Percentiles rank a stretch among this genome's conserved stretches.
Evolutionary conservation across 2,888 invertebrate species (phyloP).

Genomic region (Spilarctia lutea): DNA sequence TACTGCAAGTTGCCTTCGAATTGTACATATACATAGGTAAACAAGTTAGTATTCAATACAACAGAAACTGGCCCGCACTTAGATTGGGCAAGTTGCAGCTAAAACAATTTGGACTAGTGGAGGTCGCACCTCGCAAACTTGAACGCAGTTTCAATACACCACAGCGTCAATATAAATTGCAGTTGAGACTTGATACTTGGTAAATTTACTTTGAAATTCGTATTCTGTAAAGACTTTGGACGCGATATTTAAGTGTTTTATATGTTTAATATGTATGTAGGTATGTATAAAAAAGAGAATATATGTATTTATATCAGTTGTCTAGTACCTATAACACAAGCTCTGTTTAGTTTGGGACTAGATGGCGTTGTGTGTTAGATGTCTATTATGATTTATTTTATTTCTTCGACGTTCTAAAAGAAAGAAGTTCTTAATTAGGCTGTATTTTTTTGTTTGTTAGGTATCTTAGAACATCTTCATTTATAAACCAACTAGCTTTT

Average conservation of each 20-base stretch:
- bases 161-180: conserved; percentile 32
- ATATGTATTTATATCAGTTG: too few species aligned
- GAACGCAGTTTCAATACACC: conserved; percentile 37
- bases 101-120: conserved; percentile 47
- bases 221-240: neutral
- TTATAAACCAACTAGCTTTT: neutral
- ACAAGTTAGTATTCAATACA: conserved; percentile 46
- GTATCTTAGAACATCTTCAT: neutral
- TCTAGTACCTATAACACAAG: too few species aligned
- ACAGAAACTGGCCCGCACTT: conserved; percentile 47
- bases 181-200: conserved; percentile 13
- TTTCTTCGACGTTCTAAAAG: neutral
- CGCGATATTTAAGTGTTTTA: too few species aligned
- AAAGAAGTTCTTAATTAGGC: neutral
- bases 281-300: too few species aligned
- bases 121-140: conserved; percentile 36
- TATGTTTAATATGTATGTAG: too few species aligned
- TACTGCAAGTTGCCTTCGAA: conserved; percentile 7
- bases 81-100: conserved; percentile 56
- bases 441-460: neutral
- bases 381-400: too few species aligned
- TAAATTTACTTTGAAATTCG: conserved; percentile 8
- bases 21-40: conserved; percentile 13
- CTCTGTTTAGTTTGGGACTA: too few species aligned
- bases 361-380: too few species aligned